phyloP scores from a whole-genome alignment of 2,888 invertebrate genomes.

The Heliconius ethilla region DNA sequence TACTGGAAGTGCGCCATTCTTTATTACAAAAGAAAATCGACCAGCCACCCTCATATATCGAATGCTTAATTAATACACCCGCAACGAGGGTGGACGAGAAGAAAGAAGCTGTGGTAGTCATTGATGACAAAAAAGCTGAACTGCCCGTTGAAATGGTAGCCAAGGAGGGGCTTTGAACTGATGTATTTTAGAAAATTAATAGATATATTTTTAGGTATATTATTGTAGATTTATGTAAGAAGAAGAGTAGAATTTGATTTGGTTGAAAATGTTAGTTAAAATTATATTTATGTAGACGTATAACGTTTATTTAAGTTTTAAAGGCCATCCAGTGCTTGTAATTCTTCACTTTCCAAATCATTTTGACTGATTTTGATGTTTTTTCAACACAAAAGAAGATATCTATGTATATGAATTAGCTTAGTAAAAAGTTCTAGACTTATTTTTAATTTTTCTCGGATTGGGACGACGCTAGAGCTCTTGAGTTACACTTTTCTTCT shows the following conservation, averaged over 20 bases:
- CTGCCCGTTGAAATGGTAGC: conserved; percentile 13
- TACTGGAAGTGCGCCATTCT: conserved; percentile 53
- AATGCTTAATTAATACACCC: conserved; percentile 57
- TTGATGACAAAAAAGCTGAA: conserved; percentile 39
- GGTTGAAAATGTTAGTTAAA: not conserved
- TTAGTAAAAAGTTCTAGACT: not conserved
- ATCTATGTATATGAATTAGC: not conserved
- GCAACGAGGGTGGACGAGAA: conserved; percentile 38
- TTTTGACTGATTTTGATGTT: not conserved
- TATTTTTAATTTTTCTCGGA: not conserved
- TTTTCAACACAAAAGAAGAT: not conserved
- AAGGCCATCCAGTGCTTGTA: not conserved
- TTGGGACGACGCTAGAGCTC: not conserved
- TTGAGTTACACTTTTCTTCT: not conserved
- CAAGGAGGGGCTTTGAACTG: conserved; percentile 21
- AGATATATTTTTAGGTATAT: not conserved
- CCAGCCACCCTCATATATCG: conserved; percentile 66
- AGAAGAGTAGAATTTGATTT: not conserved
- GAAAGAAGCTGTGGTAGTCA: conserved; percentile 32
- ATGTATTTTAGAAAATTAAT: not conserved
- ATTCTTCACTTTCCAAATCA: not conserved
- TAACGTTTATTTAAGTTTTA: too few species aligned
- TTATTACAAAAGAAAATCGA: conserved; percentile 51
- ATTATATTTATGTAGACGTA: not conserved
- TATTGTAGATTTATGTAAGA: not conserved